A percentile compares a stretch with the other conserved stretches of the same genome.
These are phyloP conservation scores for Ectropis crepuscularia DNA, from an alignment of 2,888 invertebrate genomes.

Conservation along the genomic window DNA sequence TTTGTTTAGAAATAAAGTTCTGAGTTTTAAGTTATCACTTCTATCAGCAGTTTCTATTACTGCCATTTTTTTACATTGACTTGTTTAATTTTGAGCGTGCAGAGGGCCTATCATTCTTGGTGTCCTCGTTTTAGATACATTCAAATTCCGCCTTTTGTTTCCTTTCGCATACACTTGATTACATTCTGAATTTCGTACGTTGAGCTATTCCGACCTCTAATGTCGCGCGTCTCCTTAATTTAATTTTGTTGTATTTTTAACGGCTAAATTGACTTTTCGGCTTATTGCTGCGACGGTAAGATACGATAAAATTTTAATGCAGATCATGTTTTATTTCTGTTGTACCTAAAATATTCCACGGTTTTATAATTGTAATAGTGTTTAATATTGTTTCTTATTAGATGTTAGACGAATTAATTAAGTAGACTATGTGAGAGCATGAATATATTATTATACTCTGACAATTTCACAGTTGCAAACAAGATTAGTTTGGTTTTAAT, in stretches of 20 bases:
- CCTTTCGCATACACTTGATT: conserved; percentile 38
- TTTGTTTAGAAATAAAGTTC: too few relatives aligned
- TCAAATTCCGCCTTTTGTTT: conserved; percentile 40
- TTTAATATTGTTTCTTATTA: too few relatives aligned
- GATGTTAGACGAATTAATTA: too few relatives aligned
- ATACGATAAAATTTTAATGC: conserved; percentile 1
- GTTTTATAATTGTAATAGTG: neutral
- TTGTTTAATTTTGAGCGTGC: conserved; percentile 1
- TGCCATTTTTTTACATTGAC: too few relatives aligned
- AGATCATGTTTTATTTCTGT: neutral
- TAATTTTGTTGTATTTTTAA: conserved; percentile 40
- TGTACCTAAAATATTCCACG: conserved; percentile 1
- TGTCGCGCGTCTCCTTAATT: conserved; percentile 37
- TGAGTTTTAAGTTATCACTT: too few relatives aligned
- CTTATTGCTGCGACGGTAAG: conserved; percentile 1
- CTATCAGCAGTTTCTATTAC: too few relatives aligned
- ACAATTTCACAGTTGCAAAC: too few relatives aligned
- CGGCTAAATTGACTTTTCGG: conserved; percentile 26
- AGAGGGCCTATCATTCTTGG: conserved; percentile 26
- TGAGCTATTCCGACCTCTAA: conserved; percentile 36
- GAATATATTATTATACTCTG: too few relatives aligned
- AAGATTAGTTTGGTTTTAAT: too few relatives aligned
- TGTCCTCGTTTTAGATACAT: conserved; percentile 33
- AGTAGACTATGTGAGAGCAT: too few relatives aligned
- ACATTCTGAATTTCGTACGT: conserved; percentile 34